Base-by-base conservation (phyloP, 2,113 vertebrate species). In the Gasterosteus nipponicus region DNA sequence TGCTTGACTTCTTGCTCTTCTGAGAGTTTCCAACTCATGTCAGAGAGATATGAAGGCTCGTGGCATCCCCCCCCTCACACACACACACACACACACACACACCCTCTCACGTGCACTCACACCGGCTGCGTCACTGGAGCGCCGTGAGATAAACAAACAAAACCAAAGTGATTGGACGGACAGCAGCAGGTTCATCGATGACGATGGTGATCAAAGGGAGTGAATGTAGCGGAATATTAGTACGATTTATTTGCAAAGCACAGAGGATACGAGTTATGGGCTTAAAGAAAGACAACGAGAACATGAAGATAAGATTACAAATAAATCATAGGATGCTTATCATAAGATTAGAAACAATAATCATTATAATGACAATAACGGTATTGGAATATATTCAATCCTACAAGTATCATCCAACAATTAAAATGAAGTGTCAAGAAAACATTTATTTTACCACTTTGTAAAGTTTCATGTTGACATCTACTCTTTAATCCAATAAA, bases 11-110 rank as follows among this genome's bases (percentile, higher is more conserved):
- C 18, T 68, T 82, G 79, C 78, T 89, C 70, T 66, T 82, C 51
- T 89, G 74, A 92, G 73, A 85, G 67, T 72, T 80, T 64, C 47
- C 39, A 18, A 47, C 63, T 77, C 70, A 77, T 61, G 65, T 81
- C 72, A 74, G 77, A 75, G 77, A 42, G 75, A 84, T 91, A 86
- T 92, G 86, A 93, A 90, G 89, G 78, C 89, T 82, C 38, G 49
- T 75, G 84, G 84, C 78, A 66, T 87, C 10, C 65, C 9, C 44
- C 6, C 60, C 2, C 22, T 26, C 22, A 26, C 39, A 41, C 39
- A 41, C n/a, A 16, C 71, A 79, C 89, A 80, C 78, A 68, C 87
- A 76, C 60, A 57, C 75, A 29, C 44, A 15, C 62, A 19, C 26
- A 16, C 42, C 35, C 22, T 10, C 71, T 77, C 89, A 80, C 78